Base-by-base conservation (phyloP, 1,140 invertebrate species). In the Drosophila seguyi region DNA sequence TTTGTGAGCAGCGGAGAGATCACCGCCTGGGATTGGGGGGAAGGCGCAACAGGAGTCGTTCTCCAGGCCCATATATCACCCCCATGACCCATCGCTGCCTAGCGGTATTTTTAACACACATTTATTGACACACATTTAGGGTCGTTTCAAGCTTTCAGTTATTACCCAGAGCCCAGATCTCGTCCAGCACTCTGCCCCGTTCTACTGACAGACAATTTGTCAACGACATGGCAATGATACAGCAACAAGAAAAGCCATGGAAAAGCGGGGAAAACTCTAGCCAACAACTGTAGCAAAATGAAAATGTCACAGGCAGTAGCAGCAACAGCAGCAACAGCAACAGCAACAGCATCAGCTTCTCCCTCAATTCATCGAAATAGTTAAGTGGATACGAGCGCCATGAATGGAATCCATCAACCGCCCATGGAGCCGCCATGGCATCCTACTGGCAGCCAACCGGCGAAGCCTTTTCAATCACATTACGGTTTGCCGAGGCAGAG, bases 331-430 rank as follows among this genome's bases (percentile, higher is more conserved):
- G 25, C n/a, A n/a, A n/a, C n/a, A n/a, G n/a, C n/a, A n/a, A n/a
- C 25, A 25, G 29, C 2, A 10, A 13, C 31, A 34, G 41, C 5
- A 66, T 50, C 55, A 59, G 16, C 27, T 6, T 3, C 69, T 16
- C 39, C 34, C 52, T 18, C 71, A 52, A 75, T 74, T 74, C 73
- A 77, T 56, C 53, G 45, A 58, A 68, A 68, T 72, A 77, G 74
- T 76, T 77, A 77, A 77, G 74, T 77, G 55, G 45, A 67, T 68
- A 60, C 69, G 55, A 53, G 18, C 13, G n/a, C 18, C 34, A 65
- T 83, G 83, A 88, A 87, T 88, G 75, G 83, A 88, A 88, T 88
- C 83, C 83, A 87, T 87, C 83, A 87, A 57, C 83, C 83, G 67
- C 83, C 83, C 67, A 68, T 82, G 83, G 83, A 36, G 84, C 59